Base-by-base conservation (phyloP, 2,797 vertebrate species). In the Valencia hispanica region DNA sequence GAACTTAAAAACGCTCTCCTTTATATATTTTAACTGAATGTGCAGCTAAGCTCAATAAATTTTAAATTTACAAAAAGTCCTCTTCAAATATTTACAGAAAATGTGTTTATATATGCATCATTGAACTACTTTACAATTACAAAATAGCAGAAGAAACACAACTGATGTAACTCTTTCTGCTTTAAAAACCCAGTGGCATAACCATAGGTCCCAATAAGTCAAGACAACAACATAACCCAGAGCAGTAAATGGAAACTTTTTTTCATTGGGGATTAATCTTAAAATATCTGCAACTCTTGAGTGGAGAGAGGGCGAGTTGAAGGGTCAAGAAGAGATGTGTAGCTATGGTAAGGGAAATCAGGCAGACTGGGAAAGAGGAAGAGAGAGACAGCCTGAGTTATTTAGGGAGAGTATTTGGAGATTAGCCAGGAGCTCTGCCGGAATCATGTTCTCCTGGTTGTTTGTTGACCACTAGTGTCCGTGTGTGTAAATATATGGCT, bases 381-480 rank as follows among this genome's bases (percentile, higher is more conserved):
- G 75, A 86, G 68, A 84, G 75, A 85, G 70, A 78, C 70, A 80
- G 73, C 53, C 80, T 2, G 88, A 91, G 91, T 94, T 94, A 94
- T 94, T 94, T 93, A 93, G 88, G 93, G 94, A 93, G 90, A 86
- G 87, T 78, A 91, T 89, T 91, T 94, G 93, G 93, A 94, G 87
- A 84, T 79, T 43, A 86, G 91, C 93, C 92, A 94, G 84, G 15
- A 72, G 87, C 88, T 86, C 89, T 79, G 63, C 84, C 81, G 90
- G 91, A 93, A 88, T 93, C 91, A 90, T 87, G 89, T 94, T 94
- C 91, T 89, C 87, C 1, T 72, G 81, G 79, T 84, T 89, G 90
- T 90, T 91, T 92, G 84, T 84, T 87, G 80, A 82, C 53, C 72
- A 12, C 6, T 10, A 3, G 70, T 57, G 72, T 75, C 57, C 71